These are phyloP conservation scores for Donacobius atricapilla DNA, from an alignment of 2,113 vertebrate genomes.

Conservation along the genomic window DNA sequence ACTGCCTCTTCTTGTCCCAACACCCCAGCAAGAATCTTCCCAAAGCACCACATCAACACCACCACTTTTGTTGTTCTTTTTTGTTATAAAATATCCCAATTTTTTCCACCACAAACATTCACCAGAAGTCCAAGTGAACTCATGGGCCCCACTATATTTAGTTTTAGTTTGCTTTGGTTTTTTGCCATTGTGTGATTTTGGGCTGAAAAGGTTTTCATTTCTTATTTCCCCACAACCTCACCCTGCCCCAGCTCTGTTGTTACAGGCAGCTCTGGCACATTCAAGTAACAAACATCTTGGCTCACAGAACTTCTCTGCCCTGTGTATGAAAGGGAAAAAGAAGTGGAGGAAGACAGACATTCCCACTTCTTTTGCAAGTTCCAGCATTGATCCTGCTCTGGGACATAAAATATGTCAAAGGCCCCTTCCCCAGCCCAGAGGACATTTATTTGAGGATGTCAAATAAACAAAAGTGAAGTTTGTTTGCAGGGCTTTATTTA, in stretches of 20 bases:
- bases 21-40: background rate
- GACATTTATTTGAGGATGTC: background rate
- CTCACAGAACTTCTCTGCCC: background rate
- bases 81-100: background rate
- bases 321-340: background rate
- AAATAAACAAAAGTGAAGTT: background rate
- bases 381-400: accelerated
- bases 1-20: background rate
- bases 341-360: background rate
- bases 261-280: background rate
- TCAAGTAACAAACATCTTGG: background rate
- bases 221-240: background rate
- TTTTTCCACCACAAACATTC: background rate
- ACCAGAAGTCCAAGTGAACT: background rate
- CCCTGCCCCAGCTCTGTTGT: background rate
- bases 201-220: conserved; percentile 22
- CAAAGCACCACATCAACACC: background rate
- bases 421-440: background rate
- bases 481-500: background rate
- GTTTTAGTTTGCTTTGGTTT: conserved; percentile 25
- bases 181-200: background rate
- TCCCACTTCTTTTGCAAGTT: background rate
- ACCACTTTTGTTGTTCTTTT: background rate
- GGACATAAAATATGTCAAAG: background rate
- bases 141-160: background rate